Percentiles rank a stretch among this genome's conserved stretches.
phyloP scores from a whole-genome alignment of 2,888 invertebrate species.

The Apodemia mormo region DNA sequence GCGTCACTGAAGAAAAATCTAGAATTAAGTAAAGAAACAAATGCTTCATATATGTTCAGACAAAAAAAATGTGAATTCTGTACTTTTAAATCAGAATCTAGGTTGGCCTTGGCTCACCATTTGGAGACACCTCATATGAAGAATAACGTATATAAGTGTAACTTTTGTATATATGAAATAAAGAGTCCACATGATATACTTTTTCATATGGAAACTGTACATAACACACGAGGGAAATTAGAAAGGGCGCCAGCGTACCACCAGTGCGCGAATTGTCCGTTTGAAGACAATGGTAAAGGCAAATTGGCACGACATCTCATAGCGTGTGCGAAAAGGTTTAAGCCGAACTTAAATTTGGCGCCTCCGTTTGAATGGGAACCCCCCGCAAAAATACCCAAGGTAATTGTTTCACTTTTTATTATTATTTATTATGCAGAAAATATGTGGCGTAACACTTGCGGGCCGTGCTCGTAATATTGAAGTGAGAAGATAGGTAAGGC shows the following conservation, averaged over 20 bases:
- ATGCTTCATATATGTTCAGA: constrained; percentile 88
- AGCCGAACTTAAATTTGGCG: constrained; percentile 91
- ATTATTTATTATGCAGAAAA: too few relatives aligned
- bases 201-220: constrained; percentile 95
- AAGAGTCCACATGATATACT: constrained; percentile 93
- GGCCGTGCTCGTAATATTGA: too few relatives aligned
- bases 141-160: constrained; percentile 92
- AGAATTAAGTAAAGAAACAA: constrained; percentile 92
- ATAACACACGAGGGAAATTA: constrained; percentile 90
- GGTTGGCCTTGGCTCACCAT: constrained; percentile 91
- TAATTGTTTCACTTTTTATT: constrained; percentile 44
- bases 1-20: constrained; percentile 91
- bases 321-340: constrained; percentile 94
- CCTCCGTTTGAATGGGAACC: constrained; percentile 96
- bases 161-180: constrained; percentile 90
- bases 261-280: constrained; percentile 96
- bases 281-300: constrained; percentile 96
- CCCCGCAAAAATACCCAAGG: constrained; percentile 94
- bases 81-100: constrained; percentile 93
- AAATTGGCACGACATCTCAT: constrained; percentile 93
- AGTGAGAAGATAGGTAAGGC: too few relatives aligned
- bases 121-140: constrained; percentile 95
- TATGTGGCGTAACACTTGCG: too few relatives aligned
- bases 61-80: constrained; percentile 93
- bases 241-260: constrained; percentile 93